These are phyloP conservation scores for Sinhomidia bicolor DNA, from an alignment of 2,888 invertebrate genomes.

Conservation along the genomic window DNA sequence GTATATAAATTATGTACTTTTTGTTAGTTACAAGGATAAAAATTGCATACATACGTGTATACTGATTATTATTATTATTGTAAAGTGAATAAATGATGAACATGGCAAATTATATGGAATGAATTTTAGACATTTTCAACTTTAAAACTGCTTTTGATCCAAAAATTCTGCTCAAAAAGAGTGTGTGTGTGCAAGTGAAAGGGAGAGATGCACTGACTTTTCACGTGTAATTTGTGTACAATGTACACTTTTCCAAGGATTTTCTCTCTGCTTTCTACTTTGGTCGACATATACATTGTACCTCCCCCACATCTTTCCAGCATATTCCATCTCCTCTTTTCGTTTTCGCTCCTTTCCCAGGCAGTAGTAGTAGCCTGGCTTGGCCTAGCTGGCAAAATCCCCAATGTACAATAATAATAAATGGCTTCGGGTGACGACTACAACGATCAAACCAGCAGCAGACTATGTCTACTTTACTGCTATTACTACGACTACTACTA, in stretches of 20 bases:
- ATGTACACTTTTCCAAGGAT: slow-evolving; percentile 31
- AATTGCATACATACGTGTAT: too few relatives aligned
- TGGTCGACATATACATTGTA: too few relatives aligned
- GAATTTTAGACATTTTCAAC: neutral
- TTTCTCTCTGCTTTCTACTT: neutral
- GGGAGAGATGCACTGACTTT: slow-evolving; percentile 2
- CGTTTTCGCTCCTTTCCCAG: neutral
- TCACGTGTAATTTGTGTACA: slow-evolving; percentile 15
- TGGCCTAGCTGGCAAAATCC: slow-evolving; percentile 27
- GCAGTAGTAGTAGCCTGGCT: too few relatives aligned
- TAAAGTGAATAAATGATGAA: too few relatives aligned
- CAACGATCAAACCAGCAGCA: neutral
- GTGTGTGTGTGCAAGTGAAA: neutral
- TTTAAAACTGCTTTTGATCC: neutral
- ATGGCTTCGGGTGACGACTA: slow-evolving; percentile 46
- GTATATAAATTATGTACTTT: neutral
- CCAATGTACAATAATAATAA: slow-evolving; percentile 52
- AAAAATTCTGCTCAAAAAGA: neutral
- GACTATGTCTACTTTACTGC: neutral
- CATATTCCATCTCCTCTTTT: slow-evolving; percentile 5
- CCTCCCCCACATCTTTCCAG: neutral
- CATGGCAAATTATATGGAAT: neutral
- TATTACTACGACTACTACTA: neutral
- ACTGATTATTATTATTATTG: too few relatives aligned
- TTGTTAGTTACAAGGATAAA: too few relatives aligned